These are phyloP conservation scores for Xyliphius kryptos DNA, from an alignment of 2,113 vertebrate genomes.

Conservation along the genomic window DNA sequence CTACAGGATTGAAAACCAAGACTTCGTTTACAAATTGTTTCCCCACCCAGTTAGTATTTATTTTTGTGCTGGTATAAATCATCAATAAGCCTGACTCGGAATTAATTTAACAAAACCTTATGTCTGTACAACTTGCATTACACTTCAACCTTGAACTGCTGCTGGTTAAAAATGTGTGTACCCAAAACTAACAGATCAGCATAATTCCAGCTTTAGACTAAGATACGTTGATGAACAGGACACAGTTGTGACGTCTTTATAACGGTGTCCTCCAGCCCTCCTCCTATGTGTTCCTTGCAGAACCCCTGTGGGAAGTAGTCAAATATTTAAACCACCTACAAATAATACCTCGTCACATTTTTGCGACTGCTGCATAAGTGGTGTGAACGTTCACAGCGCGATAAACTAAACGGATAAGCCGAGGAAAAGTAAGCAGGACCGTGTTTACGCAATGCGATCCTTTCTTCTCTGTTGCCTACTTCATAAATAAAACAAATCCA, in stretches of 20 bases:
- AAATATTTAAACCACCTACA: not conserved
- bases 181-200: too few relatives aligned
- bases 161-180: too few relatives aligned
- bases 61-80: too few relatives aligned
- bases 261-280: not conserved
- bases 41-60: too few relatives aligned
- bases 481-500: slow-evolving; percentile 65
- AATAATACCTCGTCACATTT: not conserved
- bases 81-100: too few relatives aligned
- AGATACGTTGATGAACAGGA: not conserved
- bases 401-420: slow-evolving; percentile 1
- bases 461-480: slow-evolving; percentile 18
- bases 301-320: not conserved
- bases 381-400: slow-evolving; percentile 19
- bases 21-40: too few relatives aligned
- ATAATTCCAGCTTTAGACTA: too few relatives aligned
- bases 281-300: not conserved
- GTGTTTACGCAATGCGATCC: slow-evolving; percentile 6
- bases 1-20: not conserved
- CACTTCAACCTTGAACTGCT: too few relatives aligned
- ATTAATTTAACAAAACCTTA: too few relatives aligned
- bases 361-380: not conserved
- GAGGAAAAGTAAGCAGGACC: slow-evolving; percentile 7
- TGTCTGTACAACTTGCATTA: too few relatives aligned
- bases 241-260: not conserved